phyloP scores from a whole-genome alignment of 2,888 invertebrate species.

The Biston betularia region DNA sequence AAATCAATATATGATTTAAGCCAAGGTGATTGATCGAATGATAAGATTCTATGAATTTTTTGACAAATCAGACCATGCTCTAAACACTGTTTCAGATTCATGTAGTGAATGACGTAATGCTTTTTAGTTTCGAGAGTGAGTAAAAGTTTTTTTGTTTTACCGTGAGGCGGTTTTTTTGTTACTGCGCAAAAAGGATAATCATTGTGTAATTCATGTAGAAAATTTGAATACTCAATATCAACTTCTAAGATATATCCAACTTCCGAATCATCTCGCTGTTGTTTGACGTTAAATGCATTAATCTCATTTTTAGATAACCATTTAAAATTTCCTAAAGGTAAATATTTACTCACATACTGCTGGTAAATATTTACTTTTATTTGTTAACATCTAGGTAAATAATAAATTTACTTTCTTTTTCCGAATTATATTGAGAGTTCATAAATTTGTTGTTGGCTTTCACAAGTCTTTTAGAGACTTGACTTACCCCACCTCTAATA shows the following conservation, averaged over 20 bases:
- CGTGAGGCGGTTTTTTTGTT: constrained; percentile 18
- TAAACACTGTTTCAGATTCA: constrained; percentile 47
- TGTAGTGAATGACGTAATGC: constrained; percentile 47
- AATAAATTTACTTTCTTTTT: constrained; percentile 22
- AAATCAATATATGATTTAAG: constrained; percentile 30
- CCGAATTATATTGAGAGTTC: constrained; percentile 7
- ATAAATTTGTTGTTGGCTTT: constrained; percentile 25
- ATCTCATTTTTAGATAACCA: constrained; percentile 19
- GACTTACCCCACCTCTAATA: constrained; percentile 36
- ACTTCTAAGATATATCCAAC: not conserved
- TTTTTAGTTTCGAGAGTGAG: constrained; percentile 44
- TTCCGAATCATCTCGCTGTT: no score
- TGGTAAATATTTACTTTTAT: no score
- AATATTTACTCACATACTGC: constrained; percentile 33
- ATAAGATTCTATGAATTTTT: constrained; percentile 37
- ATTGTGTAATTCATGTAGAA: constrained; percentile 38
- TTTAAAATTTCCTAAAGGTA: constrained; percentile 26
- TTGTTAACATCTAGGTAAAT: constrained; percentile 37
- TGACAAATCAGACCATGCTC: constrained; percentile 33
- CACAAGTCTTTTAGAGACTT: constrained; percentile 9
- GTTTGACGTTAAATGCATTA: no score
- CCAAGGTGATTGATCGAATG: constrained; percentile 36
- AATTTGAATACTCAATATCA: no score
- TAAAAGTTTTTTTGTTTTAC: constrained; percentile 31
- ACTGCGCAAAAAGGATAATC: constrained; percentile 39